Evolutionary conservation across 2,113 vertebrate species (phyloP).

Genomic region (Saccopteryx leptura): DNA sequence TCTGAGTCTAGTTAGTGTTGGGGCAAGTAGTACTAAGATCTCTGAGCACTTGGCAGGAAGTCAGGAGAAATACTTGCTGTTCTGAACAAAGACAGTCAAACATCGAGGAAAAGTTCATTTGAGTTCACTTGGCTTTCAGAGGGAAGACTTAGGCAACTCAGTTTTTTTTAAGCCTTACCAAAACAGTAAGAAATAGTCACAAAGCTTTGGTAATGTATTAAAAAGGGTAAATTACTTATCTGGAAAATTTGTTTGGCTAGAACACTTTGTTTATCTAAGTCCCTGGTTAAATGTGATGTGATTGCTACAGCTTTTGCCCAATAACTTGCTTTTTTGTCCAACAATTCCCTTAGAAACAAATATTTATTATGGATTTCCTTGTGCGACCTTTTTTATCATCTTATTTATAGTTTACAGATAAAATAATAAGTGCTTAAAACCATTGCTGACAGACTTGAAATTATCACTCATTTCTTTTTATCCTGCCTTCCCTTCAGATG

Average conservation of each 20-base stretch:
- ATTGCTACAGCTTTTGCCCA: not conserved
- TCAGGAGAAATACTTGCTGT: not conserved
- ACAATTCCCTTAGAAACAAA: not conserved
- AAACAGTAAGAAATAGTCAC: constrained; percentile 68
- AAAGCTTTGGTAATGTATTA: constrained; percentile 66
- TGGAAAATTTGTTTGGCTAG: constrained; percentile 64
- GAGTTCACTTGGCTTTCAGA: constrained; percentile 73
- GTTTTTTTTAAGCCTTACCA: constrained; percentile 67
- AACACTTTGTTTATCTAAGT: constrained; percentile 62
- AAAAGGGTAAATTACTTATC: constrained; percentile 65
- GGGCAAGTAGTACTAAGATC: not conserved
- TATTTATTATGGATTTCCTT: not conserved
- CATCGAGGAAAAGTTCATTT: constrained; percentile 67
- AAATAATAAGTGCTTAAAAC: constrained; percentile 27
- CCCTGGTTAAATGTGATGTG: not conserved
- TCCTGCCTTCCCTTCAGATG: constrained; percentile 88
- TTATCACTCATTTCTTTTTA: constrained; percentile 43
- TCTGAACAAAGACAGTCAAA: constrained; percentile 19
- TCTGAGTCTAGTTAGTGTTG: not conserved
- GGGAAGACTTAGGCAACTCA: constrained; percentile 56
- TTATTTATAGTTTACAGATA: constrained; percentile 33
- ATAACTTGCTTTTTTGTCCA: not conserved
- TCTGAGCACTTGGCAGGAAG: not conserved
- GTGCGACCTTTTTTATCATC: not conserved
- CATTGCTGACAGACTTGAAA: constrained; percentile 21